Percentiles rank a stretch among this genome's conserved stretches.
Conservation (phyloP, 2,888 invertebrate genomes). For the Stomorhina lunata region DNA sequence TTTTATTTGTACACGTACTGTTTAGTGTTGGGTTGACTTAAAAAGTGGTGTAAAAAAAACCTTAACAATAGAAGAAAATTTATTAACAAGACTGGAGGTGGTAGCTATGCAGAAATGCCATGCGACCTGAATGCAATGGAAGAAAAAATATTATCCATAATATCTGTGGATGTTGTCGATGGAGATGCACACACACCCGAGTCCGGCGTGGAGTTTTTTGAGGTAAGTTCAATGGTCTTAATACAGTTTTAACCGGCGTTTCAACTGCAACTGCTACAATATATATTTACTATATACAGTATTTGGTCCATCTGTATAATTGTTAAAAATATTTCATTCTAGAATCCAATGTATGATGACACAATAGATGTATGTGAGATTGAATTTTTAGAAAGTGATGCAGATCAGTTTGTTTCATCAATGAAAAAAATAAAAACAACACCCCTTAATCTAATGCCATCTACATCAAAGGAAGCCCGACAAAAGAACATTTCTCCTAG, state of each 20-base stretch:
- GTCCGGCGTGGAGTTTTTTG: background rate
- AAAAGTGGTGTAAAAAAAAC: background rate
- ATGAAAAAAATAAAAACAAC: background rate
- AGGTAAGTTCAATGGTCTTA: no score
- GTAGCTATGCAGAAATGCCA: background rate
- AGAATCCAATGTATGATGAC: no score
- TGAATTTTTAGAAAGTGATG: background rate
- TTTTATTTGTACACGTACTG: no score
- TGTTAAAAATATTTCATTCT: no score
- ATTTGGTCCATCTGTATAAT: background rate
- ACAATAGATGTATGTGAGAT: no score
- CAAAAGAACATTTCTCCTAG: background rate
- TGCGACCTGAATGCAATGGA: background rate
- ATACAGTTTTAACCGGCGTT: no score
- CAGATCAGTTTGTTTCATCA: background rate
- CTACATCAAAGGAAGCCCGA: background rate
- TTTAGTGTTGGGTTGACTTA: conserved; percentile 3
- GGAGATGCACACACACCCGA: background rate
- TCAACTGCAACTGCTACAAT: background rate
- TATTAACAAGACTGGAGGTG: background rate
- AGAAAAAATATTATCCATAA: background rate
- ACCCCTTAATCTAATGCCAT: background rate
- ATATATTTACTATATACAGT: background rate
- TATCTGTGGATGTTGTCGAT: background rate
- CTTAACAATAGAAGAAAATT: background rate